phyloP scores from a whole-genome alignment of 2,888 invertebrate species.

The Scaptomyza reducta region DNA sequence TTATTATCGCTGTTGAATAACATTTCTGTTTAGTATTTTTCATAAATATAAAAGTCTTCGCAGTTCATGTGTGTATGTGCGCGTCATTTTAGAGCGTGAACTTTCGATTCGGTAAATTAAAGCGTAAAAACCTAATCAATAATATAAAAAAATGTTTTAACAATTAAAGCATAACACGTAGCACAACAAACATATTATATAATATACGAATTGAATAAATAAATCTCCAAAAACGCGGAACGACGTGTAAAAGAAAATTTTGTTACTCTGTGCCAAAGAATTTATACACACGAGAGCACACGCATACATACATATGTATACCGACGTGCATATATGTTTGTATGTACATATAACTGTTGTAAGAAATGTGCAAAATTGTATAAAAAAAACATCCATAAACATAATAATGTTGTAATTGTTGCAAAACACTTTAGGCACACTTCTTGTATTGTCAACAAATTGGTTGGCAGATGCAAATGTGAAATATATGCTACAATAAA shows the following conservation, averaged over 20 bases:
- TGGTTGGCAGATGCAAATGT: constrained; percentile 26
- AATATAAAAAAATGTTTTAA: constrained; percentile 36
- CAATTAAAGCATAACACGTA: constrained; percentile 19
- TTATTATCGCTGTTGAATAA: constrained; percentile 33
- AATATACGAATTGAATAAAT: constrained; percentile 35
- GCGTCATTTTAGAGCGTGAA: constrained; percentile 68
- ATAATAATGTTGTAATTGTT: constrained; percentile 42
- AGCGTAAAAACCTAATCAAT: constrained; percentile 58
- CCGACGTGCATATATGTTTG: constrained; percentile 34
- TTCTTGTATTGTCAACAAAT: constrained; percentile 37
- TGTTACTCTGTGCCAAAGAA: constrained; percentile 68
- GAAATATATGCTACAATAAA: constrained; percentile 41
- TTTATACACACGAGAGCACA: constrained; percentile 55
- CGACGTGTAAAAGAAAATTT: constrained; percentile 51
- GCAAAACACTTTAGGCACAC: constrained; percentile 26
- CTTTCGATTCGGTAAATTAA: constrained; percentile 66
- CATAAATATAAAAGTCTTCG: constrained; percentile 49
- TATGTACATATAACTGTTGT: constrained; percentile 55
- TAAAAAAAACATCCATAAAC: constrained; percentile 52
- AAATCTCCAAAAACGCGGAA: constrained; percentile 22
- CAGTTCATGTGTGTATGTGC: constrained; percentile 46
- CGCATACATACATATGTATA: constrained; percentile 30
- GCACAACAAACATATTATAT: constrained; percentile 12
- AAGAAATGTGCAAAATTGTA: constrained; percentile 72
- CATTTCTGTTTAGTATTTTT: constrained; percentile 52